Evolutionary conservation across 2,113 vertebrate species (phyloP), one percentile per base, ranked within the genome.

Genomic region (Haemorhous mexicanus): DNA sequence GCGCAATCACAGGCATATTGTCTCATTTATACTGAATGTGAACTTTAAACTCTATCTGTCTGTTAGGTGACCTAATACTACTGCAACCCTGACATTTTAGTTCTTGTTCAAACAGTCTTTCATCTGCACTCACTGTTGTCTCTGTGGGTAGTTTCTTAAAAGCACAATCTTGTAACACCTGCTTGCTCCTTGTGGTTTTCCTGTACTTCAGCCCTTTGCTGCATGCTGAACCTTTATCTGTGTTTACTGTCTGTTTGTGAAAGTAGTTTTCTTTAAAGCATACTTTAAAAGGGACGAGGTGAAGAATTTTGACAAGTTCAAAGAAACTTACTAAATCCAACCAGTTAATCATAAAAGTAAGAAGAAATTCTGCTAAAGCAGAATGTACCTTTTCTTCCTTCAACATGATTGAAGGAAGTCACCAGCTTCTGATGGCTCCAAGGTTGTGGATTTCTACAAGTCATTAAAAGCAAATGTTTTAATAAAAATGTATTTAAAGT

Each of bases 401-500:
- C 82, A 43, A 69, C 56, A 20, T 55, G 58, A 83, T 72, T 94
- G 84, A 93, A 96, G 73, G 46, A 74, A 69, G 79, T 89, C 75
- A 81, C 64, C 94, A 89, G 75, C 70, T 95, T 95, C 81, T 22
- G 62, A 78, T 89, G 84, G 64, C 70, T 95, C 83, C 56, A 80
- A 59, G 44, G 64, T 89, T 75, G 69, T 95, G 33, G 90, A 95
- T 97, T 97, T 98, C 91, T 97, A 90, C 43, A 91, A 93, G 85
- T 50, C 84, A 90, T 87, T 95, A 79, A 96, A 92, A 96, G 78
- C 82, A 88, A 96, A 94, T 77, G 91, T 97, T 97, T 97, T 97
- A 97, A 98, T 97, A 97, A 97, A 97, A 97, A 94, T 73, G 39
- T 56, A 94, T 95, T 95, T 17, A 10, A 72, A 35, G 5, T 89